Base-by-base conservation (phyloP, 2,888 invertebrate genomes). In the Tenthredo scrophulariae region DNA sequence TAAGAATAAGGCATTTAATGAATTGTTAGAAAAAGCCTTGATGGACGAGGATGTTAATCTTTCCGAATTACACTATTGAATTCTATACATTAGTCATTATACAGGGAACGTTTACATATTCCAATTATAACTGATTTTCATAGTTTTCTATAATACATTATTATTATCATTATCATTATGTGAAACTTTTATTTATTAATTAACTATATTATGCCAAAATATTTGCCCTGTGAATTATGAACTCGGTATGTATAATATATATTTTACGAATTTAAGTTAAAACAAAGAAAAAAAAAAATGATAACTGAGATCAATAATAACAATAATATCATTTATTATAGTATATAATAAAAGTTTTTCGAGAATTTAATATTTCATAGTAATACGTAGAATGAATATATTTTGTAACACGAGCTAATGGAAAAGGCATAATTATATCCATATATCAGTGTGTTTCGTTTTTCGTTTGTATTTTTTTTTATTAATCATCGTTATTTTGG, bases 1-100 rank as follows among this genome's bases (percentile, higher is more conserved):
- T 85, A 94, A 94, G 88, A 94, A 94, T 58, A 87, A 93, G 70
- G 93, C 93, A 87, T 93, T 95, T 82, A 95, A 95, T 88, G 93
- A 94, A 87, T 92, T 93, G 88, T 89, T 95, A 50, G 92, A 91
- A 90, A 89, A 93, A 86, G 95, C 95, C 26, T 92, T 95, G 6
- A 65, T 85, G n/a, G 89, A 89, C 40, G 88, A 86, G 18, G 7
- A 37, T 9, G 37, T 83, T 13, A 67, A 65, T 83, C 22, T 83
- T 29, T 83, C 46, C 10, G 50, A 80, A 26, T 62, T 80, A 37
- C 2, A 5, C 6, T 37, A 58, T 37, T 58, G n/a, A 58, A 37
- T 50, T 75, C 9, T 40, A 7, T 40, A 40, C 7, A 40, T 40
- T 18, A 18, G 5, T 46, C n/a, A 50, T 46, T 15, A 46, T 75